Evolutionary conservation across 2,888 invertebrate species (phyloP).

Genomic region (Parthenolecanium corni): DNA sequence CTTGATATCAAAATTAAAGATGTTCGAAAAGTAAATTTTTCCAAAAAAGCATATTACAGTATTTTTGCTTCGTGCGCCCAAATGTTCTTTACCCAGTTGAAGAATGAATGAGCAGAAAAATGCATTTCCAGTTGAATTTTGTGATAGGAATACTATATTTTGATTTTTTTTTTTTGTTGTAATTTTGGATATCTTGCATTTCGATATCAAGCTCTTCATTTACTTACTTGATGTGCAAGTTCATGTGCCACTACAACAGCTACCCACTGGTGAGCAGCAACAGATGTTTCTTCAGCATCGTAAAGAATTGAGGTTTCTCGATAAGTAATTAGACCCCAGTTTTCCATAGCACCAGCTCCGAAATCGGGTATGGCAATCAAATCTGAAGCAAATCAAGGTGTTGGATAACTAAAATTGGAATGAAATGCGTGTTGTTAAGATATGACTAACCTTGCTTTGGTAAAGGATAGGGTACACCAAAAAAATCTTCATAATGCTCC

Average conservation of each 20-base stretch:
- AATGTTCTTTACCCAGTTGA: too few species aligned
- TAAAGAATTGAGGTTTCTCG: slow-evolving; percentile 56
- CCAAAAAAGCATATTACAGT: too few species aligned
- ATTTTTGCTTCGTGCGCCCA: too few species aligned
- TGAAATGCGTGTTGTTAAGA: too few species aligned
- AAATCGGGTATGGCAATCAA: slow-evolving; percentile 61
- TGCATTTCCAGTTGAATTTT: too few species aligned
- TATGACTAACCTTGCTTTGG: slow-evolving; percentile 58
- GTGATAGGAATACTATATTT: too few species aligned
- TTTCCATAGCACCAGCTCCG: slow-evolving; percentile 56
- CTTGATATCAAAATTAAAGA: too few species aligned
- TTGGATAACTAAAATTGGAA: too few species aligned
- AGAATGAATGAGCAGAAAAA: too few species aligned
- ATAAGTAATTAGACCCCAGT: slow-evolving; percentile 73
- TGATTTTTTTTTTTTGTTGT: too few species aligned
- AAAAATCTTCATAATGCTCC: slow-evolving; percentile 64
- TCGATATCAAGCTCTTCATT: too few species aligned
- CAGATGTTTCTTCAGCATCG: slow-evolving; percentile 52
- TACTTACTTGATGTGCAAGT: slow-evolving; percentile 59
- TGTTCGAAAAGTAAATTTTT: background rate
- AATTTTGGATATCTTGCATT: too few species aligned
- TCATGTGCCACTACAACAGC: slow-evolving; percentile 55
- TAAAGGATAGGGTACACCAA: slow-evolving; percentile 67
- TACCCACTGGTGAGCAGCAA: slow-evolving; percentile 53
- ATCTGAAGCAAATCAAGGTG: slow-evolving; percentile 44